phyloP scores from a whole-genome alignment of 1,140 invertebrate species.

The Zeugodacus cucurbitae region DNA sequence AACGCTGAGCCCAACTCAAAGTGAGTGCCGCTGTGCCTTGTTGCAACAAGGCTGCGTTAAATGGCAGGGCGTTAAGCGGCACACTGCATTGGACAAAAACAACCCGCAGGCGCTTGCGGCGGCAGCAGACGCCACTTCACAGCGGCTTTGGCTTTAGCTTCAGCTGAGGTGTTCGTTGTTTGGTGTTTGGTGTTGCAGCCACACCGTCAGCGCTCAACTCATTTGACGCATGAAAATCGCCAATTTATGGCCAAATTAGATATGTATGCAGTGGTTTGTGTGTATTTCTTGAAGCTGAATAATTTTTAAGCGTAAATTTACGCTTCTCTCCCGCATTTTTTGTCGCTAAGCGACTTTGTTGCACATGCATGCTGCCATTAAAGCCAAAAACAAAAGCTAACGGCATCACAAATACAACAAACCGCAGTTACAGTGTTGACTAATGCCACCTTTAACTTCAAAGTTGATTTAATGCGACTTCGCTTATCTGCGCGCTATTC shows the following conservation, averaged over 20 bases:
- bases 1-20: too few species aligned
- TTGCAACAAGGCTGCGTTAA: not conserved
- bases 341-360: not conserved
- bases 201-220: not conserved
- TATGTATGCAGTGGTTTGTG: not conserved
- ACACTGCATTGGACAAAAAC: conserved; percentile 17
- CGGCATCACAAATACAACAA: not conserved
- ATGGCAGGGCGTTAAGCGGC: not conserved
- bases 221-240: conserved; percentile 35
- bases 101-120: not conserved
- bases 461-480: conserved; percentile 42
- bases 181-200: not conserved
- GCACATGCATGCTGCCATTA: too few species aligned
- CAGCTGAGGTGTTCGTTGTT: not conserved
- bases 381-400: not conserved
- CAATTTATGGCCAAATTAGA: not conserved
- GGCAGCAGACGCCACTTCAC: not conserved
- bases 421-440: not conserved
- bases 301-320: conserved; percentile 1
- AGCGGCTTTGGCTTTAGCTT: not conserved
- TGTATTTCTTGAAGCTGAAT: too few species aligned
- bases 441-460: not conserved
- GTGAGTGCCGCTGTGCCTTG: not conserved
- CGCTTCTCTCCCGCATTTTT: not conserved
- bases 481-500: conserved; percentile 33